These are phyloP conservation scores for Dicentrarchus labrax DNA, from an alignment of 2,113 vertebrate genomes.

Conservation along the genomic window DNA sequence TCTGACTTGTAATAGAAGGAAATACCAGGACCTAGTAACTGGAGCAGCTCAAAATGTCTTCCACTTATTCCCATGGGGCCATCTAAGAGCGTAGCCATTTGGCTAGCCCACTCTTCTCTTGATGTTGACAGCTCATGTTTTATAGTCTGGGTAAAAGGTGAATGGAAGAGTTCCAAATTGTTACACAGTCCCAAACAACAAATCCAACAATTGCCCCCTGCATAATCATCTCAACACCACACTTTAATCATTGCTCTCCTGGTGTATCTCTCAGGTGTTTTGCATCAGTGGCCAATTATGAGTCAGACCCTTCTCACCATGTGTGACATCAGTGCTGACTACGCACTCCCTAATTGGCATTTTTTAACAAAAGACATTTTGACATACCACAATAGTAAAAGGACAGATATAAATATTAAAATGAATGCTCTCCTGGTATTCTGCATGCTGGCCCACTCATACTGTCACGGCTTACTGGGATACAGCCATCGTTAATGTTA, in stretches of 20 bases:
- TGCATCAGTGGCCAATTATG: too few relatives aligned
- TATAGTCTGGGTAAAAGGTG: background rate
- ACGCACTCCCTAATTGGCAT: background rate
- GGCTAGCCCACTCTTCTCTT: background rate
- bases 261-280: too few relatives aligned
- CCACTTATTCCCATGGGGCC: too few relatives aligned
- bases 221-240: background rate
- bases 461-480: background rate
- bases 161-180: background rate
- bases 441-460: too few relatives aligned
- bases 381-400: background rate
- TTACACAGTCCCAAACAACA: slow-evolving; percentile 27
- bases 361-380: too few relatives aligned
- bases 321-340: too few relatives aligned
- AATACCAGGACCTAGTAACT: background rate
- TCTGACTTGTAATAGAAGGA: background rate
- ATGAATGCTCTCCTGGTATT: background rate
- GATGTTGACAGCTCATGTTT: slow-evolving; percentile 2
- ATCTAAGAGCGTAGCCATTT: background rate
- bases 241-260: background rate
- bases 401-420: background rate
- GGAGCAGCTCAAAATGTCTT: background rate
- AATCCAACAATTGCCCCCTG: background rate
- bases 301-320: too few relatives aligned
- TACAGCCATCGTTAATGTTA: background rate